Base-by-base conservation (phyloP, 2,888 invertebrate genomes). In the Andrena marginata region DNA sequence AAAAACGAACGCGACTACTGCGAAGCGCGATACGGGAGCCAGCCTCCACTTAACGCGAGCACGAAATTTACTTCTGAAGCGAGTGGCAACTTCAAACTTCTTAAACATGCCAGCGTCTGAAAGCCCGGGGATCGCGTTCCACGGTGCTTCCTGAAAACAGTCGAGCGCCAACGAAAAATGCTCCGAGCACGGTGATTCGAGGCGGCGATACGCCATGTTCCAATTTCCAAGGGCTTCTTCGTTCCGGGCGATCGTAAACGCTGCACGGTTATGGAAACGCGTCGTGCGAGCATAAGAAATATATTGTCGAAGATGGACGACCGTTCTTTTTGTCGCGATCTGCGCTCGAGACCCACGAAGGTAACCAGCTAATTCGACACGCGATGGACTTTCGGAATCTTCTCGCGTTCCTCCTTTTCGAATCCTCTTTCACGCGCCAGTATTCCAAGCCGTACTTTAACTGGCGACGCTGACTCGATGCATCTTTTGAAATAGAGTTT, bases 341-440 rank as follows among this genome's bases (percentile, higher is more conserved):
- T 68, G 67, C 67, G 56, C 4, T 29, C 59, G 67, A 70, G 33
- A 49, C 13, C 33, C 59, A 67, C 76, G 68, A 76, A 77, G 76
- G 49, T 31, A 56, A 63, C 42, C 54, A 71, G 33, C 29, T 51
- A 77, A 82, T 82, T 81, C 72, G 72, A 82, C 77, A 64, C 48
- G 71, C 4, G 35, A 31, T 49, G 49, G 51, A 65, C 62, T 42
- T 13, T 42, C 63, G 71, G 51, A 42, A 72, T 77, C 69, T 81
- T 77, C 81, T 64, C 77, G 68, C 68, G 49, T 56, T 65, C 33
- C 20, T 56, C 42, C 51, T 59, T 82, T 71, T 69, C 33, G 49
- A 69, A 62, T 42, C 54, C n/a, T 56, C 29, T 70, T 60, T 63
- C 49, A 26, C 31, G 35, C 69, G 49, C 65, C 54, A 54, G 23